A percentile compares a stretch with the other conserved stretches of the same genome.
phyloP scores from a whole-genome alignment of 2,888 invertebrate genomes.

The Mesorhabditis sp. region DNA sequence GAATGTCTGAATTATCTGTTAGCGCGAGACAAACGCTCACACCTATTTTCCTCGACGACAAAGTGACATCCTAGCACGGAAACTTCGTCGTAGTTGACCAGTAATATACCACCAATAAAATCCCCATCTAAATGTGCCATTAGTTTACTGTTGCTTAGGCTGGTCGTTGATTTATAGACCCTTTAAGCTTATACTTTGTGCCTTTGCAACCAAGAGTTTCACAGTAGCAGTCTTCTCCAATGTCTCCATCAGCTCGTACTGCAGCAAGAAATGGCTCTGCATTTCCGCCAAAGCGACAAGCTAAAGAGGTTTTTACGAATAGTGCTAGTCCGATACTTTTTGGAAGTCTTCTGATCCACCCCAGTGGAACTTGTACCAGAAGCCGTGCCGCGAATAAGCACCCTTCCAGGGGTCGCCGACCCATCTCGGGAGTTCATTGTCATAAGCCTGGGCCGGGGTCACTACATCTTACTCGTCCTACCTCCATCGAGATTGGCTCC shows the following conservation, averaged over 20 bases:
- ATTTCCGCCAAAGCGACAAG: conserved; percentile 14
- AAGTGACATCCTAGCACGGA: conserved; percentile 17
- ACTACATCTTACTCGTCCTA: conserved; percentile 2
- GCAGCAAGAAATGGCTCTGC: conserved; percentile 16
- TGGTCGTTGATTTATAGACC: conserved; percentile 18
- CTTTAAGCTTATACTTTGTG: conserved; percentile 8
- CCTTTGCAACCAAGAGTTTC: conserved; percentile 2
- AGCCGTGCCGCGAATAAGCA: conserved; percentile 27
- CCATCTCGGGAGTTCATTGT: conserved; percentile 12
- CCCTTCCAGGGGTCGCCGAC: conserved; percentile 25
- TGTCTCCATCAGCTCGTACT: conserved; percentile 11
- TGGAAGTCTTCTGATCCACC: conserved; percentile 18
- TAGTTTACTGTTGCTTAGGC: neutral
- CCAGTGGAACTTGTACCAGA: conserved; percentile 25
- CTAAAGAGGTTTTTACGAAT: conserved; percentile 5
- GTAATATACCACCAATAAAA: conserved; percentile 19
- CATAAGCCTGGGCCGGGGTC: too few species aligned
- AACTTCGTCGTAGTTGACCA: neutral
- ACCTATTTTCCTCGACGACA: conserved; percentile 17
- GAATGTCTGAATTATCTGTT: conserved; percentile 18
- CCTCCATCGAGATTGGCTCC: conserved; percentile 21
- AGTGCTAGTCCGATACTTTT: conserved; percentile 14
- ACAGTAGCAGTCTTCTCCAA: conserved; percentile 17
- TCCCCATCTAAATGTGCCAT: conserved; percentile 16
- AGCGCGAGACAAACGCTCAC: neutral